Base-by-base conservation (phyloP, 1,140 invertebrate species). In the Phymastichus coffea region DNA sequence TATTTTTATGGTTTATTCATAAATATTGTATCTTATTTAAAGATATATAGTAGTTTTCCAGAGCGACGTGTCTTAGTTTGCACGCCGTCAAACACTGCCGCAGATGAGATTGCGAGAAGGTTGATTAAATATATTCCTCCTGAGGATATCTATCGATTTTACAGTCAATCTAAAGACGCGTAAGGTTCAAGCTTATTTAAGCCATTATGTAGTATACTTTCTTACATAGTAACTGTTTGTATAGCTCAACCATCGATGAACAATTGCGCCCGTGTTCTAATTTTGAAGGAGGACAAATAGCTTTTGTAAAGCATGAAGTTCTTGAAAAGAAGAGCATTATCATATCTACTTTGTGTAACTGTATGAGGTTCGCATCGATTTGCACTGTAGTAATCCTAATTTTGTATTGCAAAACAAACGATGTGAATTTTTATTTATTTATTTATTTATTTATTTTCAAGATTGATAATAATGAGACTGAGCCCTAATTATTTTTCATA, bases 21-120 rank as follows among this genome's bases (percentile, higher is more conserved):
- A n/a, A n/a, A n/a, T n/a, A n/a, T n/a, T n/a, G n/a, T n/a, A 3
- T 28, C 33, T 17, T 35, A 19, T n/a, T n/a, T n/a, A n/a, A n/a
- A n/a, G n/a, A n/a, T n/a, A n/a, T n/a, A n/a, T n/a, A n/a, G n/a
- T n/a, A n/a, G n/a, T n/a, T n/a, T n/a, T n/a, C n/a, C n/a, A n/a
- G n/a, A n/a, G n/a, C 77, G 78, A 7, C 73, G 78, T 55, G 80
- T 92, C 38, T 73, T 93, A 17, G 81, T 91, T 20, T 85, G 86
- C 59, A 82, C 89, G 4, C 87, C 88, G 6, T 91, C 90, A 0
- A 93, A 93, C 75, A 84, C 87, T 65, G 90, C 89, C 38, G 88
- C 88, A 20, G 89, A 93, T 81, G 82, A 90, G 43, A 79, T 91
- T n/a, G 80, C 85, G 0, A 69, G 81, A 54, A 73, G 84, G 64